Base-by-base conservation (phyloP, 2,888 invertebrate genomes). In the Drosophila affinis region DNA sequence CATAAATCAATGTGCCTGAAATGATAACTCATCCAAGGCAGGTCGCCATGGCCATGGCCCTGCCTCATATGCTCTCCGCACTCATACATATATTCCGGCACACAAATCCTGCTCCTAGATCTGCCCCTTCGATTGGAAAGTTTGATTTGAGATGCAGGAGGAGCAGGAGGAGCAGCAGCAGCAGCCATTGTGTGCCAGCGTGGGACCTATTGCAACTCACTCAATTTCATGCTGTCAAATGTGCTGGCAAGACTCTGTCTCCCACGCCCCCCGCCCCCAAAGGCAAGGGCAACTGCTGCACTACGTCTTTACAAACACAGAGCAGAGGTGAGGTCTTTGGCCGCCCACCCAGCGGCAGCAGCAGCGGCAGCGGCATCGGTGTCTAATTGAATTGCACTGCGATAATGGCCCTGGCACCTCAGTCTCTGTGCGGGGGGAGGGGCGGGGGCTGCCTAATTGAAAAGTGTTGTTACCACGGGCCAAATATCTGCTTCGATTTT, bases 161-260 rank as follows among this genome's bases (percentile, higher is more conserved):
- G 0, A 24, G 17, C 3, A 10, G 53, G 49, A 27, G 39, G 17
- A 47, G 46, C n/a, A 32, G 12, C 12, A 34, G 34, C 12, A 6
- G 39, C 21, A 45, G 55, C 17, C 57, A 56, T 56, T 68, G 49
- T 67, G 67, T 67, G 60, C 45, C 61, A 32, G 39, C 29, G 10
- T 46, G 45, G 53, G 39, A 65, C 51, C 63, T 7, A 39, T 39
- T 72, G 77, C 81, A 86, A 76, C 71, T 83, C 87, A 86, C 87
- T 83, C 87, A 83, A 83, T 86, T 83, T 88, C 81, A 83, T 86
- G 87, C 72, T 86, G 76, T 86, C 86, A 79, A 80, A 75, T 70
- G 68, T 71, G 56, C 60, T 60, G 53, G 74, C 65, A 65, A 27
- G 49, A 63, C 14, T 6, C 7, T 39, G 39, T 39, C 39, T n/a